Conservation (phyloP, 2,888 invertebrate species). For the Gastracanthus pulcherrimus region DNA sequence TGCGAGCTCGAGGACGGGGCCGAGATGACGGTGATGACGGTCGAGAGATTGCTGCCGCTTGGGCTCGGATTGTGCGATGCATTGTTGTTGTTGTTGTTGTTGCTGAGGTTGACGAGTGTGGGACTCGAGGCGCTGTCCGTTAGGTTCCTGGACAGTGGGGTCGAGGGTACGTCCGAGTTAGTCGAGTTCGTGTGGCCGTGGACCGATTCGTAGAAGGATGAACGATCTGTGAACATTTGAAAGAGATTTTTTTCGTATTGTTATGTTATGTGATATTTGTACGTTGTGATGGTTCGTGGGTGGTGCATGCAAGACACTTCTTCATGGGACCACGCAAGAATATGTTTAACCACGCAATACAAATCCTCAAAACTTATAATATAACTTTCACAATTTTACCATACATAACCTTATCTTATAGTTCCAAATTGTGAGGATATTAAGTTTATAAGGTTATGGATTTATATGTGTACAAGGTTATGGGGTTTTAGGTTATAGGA, state of each 20-base stretch:
- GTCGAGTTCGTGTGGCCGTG: slow-evolving; percentile 43
- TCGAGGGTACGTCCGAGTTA: slow-evolving; percentile 45
- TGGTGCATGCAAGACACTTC: too few relatives aligned
- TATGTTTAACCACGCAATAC: too few relatives aligned
- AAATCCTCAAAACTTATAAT: too few relatives aligned
- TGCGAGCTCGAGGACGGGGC: slow-evolving; percentile 44
- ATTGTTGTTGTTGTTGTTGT: too few relatives aligned
- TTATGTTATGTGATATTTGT: not conserved
- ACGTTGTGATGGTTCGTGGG: not conserved
- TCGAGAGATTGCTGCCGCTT: slow-evolving; percentile 52
- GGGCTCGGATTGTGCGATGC: slow-evolving; percentile 53
- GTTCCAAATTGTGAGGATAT: too few relatives aligned
- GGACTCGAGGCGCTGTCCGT: slow-evolving; percentile 29
- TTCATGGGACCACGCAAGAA: too few relatives aligned
- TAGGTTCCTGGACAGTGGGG: slow-evolving; percentile 24
- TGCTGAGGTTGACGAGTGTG: slow-evolving; percentile 26
- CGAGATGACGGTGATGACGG: slow-evolving; percentile 56
- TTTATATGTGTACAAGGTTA: too few relatives aligned
- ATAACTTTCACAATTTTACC: too few relatives aligned
- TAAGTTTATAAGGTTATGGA: too few relatives aligned
- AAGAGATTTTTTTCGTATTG: not conserved
- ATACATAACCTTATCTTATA: too few relatives aligned
- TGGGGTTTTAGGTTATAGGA: too few relatives aligned
- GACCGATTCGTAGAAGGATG: slow-evolving; percentile 27
- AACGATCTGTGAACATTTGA: slow-evolving; percentile 48